phyloP scores from a whole-genome alignment of 2,888 invertebrate species.

The Trissoscelio sp. region DNA sequence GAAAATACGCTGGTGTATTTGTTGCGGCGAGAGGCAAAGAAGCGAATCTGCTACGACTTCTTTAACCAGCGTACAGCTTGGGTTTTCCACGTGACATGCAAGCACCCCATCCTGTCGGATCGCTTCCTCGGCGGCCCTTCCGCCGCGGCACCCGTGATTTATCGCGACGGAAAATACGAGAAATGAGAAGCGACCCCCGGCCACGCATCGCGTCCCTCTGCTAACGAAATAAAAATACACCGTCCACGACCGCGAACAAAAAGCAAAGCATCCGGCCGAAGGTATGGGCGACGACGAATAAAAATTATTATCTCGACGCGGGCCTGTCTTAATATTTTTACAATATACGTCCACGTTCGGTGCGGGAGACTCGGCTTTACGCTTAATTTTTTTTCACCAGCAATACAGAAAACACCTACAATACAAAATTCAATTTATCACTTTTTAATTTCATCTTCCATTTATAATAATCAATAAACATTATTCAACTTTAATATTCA shows the following conservation, averaged over 20 bases:
- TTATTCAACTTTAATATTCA: too few relatives aligned
- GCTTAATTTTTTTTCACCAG: constrained; percentile 32
- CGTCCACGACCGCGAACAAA: constrained; percentile 69
- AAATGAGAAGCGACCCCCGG: constrained; percentile 80
- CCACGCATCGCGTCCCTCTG: constrained; percentile 72
- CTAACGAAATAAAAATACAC: constrained; percentile 74
- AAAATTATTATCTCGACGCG: constrained; percentile 67
- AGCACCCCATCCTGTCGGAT: constrained; percentile 71
- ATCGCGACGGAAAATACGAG: constrained; percentile 82
- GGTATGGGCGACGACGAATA: constrained; percentile 68
- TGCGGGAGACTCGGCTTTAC: constrained; percentile 39
- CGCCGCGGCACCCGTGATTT: constrained; percentile 80
- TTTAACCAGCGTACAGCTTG: constrained; percentile 67
- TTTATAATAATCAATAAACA: too few relatives aligned
- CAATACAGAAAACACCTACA: constrained; percentile 7
- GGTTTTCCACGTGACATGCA: constrained; percentile 77
- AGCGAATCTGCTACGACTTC: constrained; percentile 64
- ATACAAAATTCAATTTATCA: constrained; percentile 24
- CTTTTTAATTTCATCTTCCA: too few relatives aligned
- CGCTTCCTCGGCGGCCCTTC: constrained; percentile 77
- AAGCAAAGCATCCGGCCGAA: constrained; percentile 67
- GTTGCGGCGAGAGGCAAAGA: constrained; percentile 50
- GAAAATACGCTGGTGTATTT: constrained; percentile 53
- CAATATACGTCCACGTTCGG: constrained; percentile 46
- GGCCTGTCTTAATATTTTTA: constrained; percentile 66